phyloP scores from a whole-genome alignment of 64 coral and sea anemone genomes.

The Stichodactyla helianthus region DNA sequence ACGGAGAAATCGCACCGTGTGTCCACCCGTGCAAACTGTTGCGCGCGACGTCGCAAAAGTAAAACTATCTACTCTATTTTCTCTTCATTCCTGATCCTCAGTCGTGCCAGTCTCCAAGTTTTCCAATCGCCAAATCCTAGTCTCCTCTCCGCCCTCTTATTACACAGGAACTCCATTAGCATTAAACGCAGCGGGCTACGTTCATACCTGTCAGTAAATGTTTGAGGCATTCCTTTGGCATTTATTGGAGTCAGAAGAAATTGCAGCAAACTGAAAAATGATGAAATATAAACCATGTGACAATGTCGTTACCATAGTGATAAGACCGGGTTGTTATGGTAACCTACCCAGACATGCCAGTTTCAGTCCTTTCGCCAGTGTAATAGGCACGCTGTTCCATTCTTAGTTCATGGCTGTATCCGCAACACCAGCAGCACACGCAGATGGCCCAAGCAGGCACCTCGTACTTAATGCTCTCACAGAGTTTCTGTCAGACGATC shows the following conservation, averaged over 20 bases:
- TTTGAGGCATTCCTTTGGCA: constrained; percentile 39
- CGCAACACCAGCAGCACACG: constrained; percentile 58
- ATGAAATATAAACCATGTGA: neutral
- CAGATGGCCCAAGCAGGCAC: constrained; percentile 54
- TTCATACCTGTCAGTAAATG: constrained; percentile 46
- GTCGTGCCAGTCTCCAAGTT: too few species aligned
- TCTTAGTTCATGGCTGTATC: constrained; percentile 44
- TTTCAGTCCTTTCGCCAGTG: neutral
- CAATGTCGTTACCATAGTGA: neutral
- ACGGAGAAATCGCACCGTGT: too few species aligned
- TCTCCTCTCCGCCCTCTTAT: too few species aligned
- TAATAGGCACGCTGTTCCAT: constrained; percentile 30
- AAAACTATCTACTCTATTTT: too few species aligned
- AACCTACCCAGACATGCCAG: neutral
- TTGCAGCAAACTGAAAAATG: constrained; percentile 7
- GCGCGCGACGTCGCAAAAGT: too few species aligned
- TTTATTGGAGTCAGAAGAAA: constrained; percentile 49
- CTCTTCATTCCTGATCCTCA: too few species aligned
- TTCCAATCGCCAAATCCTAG: too few species aligned
- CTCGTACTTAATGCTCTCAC: constrained; percentile 51
- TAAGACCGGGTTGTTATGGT: neutral
- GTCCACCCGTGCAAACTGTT: too few species aligned
- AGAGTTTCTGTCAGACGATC: constrained; percentile 28
- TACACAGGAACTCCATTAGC: too few species aligned
- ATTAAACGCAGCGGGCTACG: neutral